A percentile compares a stretch with the other conserved stretches of the same genome.
These are phyloP conservation scores for Ageneiosus marmoratus DNA, from an alignment of 2,113 vertebrate species.

Conservation along the genomic window DNA sequence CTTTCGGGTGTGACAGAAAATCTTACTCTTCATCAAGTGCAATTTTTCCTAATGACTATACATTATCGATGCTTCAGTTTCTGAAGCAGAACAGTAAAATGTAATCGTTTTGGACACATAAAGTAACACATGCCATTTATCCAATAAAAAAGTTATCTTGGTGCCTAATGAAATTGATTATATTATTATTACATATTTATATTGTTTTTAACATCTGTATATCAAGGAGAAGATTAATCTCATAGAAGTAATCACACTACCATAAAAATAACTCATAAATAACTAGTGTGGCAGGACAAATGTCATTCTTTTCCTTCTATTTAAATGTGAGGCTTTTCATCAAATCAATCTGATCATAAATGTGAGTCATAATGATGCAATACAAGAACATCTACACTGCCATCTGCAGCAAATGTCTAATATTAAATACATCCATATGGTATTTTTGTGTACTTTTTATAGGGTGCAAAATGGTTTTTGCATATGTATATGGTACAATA, in stretches of 20 bases:
- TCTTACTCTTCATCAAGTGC: background rate
- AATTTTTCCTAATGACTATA: background rate
- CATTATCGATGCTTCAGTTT: background rate
- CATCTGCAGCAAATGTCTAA: constrained; percentile 24
- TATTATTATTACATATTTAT: background rate
- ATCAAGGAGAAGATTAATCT: background rate
- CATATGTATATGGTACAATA: background rate
- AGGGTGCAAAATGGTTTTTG: background rate
- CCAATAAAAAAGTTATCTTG: background rate
- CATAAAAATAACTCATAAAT: background rate
- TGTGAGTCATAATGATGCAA: constrained; percentile 24
- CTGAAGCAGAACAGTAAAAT: background rate
- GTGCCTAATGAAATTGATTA: constrained; percentile 16
- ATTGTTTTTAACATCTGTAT: background rate
- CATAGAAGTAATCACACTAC: background rate
- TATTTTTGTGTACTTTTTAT: constrained; percentile 7
- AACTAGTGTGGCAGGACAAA: background rate
- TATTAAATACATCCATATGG: constrained; percentile 34
- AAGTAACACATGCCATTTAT: too few relatives aligned
- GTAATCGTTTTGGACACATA: background rate
- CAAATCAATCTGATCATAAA: constrained; percentile 1
- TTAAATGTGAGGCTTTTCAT: background rate
- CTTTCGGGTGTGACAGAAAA: background rate
- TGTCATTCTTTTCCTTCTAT: background rate
- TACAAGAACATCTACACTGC: constrained; percentile 12